Evolutionary conservation across 35 echinoderm and acorn worm genomes (phyloP).

Genomic region (Heliocidaris erythrogramma): DNA sequence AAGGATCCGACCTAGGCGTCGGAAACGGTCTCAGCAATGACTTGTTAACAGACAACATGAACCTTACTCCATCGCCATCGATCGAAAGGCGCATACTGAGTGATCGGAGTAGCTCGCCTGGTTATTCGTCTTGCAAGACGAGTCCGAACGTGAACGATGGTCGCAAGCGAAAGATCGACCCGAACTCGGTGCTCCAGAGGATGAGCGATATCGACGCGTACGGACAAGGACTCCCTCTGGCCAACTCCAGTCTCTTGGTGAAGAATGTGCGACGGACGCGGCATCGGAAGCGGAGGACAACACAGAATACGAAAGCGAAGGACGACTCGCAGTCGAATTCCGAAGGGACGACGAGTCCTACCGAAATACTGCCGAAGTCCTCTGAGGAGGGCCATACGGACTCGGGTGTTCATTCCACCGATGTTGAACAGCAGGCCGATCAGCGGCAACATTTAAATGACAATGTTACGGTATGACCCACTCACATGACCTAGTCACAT

Average conservation of each 20-base stretch:
- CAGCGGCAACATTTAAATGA: not conserved
- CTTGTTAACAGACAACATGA: conserved; percentile 14
- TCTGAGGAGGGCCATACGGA: conserved; percentile 13
- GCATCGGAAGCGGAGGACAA: conserved; percentile 16
- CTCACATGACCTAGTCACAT: not conserved
- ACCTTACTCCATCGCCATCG: conserved; percentile 17
- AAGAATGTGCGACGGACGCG: conserved; percentile 57
- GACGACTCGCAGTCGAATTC: conserved; percentile 25
- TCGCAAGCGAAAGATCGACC: conserved; percentile 55
- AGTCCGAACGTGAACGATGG: conserved; percentile 25
- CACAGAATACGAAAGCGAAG: not conserved
- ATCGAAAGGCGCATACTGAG: not conserved
- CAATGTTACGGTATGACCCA: not conserved
- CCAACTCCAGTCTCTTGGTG: conserved; percentile 46
- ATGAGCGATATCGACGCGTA: conserved; percentile 77
- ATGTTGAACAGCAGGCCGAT: not conserved
- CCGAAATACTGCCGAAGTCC: conserved; percentile 25
- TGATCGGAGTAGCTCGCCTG: not conserved
- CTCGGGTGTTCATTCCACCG: conserved; percentile 17
- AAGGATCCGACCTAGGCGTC: not conserved
- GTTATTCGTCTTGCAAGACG: conserved; percentile 13
- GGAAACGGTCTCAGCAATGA: not conserved
- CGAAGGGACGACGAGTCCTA: conserved; percentile 38
- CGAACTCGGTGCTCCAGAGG: conserved; percentile 52
- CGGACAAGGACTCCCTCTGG: conserved; percentile 62